Evolutionary conservation across 2,113 vertebrate species (phyloP), one percentile per base, ranked within the genome.

Genomic region (Miniopterus natalensis): DNA sequence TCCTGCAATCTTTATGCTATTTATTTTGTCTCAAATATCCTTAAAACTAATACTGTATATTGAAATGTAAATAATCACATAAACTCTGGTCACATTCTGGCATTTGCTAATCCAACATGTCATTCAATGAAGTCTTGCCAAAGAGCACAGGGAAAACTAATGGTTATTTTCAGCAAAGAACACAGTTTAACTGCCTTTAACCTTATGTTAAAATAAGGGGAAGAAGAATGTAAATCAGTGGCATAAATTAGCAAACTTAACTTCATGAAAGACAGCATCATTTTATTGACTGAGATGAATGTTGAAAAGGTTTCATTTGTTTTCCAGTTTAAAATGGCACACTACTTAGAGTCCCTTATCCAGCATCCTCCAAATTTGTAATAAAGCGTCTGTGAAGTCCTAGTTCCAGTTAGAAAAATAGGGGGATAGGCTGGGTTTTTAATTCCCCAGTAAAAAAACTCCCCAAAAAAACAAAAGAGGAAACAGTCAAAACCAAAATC

Each of bases 181-280:
- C 51, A 21, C 27, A 68, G 93, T 93, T 40, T 36, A 90, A 59
- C 45, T 78, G 13, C n/a, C 57, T 90, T 89, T 92, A 18, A 61
- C 18, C 13, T 59, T 73, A 42, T 25, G 14, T 49, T 73, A 31
- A n/a, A 45, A 77, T 0, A 31, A 79, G 8, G 23, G 21, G 51
- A 25, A 53, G 25, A 15, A 70, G 51, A 59, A 59, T 87, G 53
- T 81, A 71, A 87, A 40, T 31, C 51, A 25, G 17, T 40, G 53
- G 53, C 36, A 70, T 59, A 36, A 36, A 81, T 59, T 81, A 73
- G 51, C 29, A 70, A 70, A 80, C 74, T 68, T 79, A 71, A 40
- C 65, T 71, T 83, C 49, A 49, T 71, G 10, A 71, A 91, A 51
- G 65, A 36, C 11, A 29, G 45, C 23, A 27, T 59, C 49, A 49